Conservation (phyloP, 2,888 invertebrate genomes). For the Zele albiditarsus region DNA sequence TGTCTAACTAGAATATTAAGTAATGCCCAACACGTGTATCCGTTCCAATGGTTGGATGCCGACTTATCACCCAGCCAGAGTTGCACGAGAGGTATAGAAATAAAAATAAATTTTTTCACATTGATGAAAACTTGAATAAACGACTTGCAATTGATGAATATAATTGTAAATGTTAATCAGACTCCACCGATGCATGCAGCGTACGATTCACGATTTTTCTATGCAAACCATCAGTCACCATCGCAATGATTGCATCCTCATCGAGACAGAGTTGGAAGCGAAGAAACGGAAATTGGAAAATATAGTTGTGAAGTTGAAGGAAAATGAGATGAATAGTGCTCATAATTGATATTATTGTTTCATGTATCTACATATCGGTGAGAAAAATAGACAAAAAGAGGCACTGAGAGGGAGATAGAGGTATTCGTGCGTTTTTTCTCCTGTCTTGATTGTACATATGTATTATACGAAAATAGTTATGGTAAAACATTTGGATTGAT, state of each 20-base stretch:
- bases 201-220: neutral
- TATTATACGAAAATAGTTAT: conserved; percentile 9
- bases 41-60: conserved; percentile 51
- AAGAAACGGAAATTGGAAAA: conserved; percentile 55
- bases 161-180: neutral
- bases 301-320: conserved; percentile 55
- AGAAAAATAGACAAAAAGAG: neutral
- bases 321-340: conserved; percentile 45
- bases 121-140: too few species aligned
- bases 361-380: conserved; percentile 15
- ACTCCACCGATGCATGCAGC: neutral
- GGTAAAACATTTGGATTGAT: neutral
- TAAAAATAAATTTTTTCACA: too few species aligned
- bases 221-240: neutral
- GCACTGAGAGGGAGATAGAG: too few species aligned
- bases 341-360: conserved; percentile 21
- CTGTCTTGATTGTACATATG: neutral
- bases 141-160: neutral
- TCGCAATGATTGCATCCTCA: neutral
- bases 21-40: conserved; percentile 50
- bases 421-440: conserved; percentile 8
- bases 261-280: conserved; percentile 12
- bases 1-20: conserved; percentile 48
- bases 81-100: conserved; percentile 55
- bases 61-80: conserved; percentile 54